Evolutionary conservation across 2,888 invertebrate species (phyloP), one percentile per base, ranked within the genome.

Genomic region (Synanthedon andrenaeformis): DNA sequence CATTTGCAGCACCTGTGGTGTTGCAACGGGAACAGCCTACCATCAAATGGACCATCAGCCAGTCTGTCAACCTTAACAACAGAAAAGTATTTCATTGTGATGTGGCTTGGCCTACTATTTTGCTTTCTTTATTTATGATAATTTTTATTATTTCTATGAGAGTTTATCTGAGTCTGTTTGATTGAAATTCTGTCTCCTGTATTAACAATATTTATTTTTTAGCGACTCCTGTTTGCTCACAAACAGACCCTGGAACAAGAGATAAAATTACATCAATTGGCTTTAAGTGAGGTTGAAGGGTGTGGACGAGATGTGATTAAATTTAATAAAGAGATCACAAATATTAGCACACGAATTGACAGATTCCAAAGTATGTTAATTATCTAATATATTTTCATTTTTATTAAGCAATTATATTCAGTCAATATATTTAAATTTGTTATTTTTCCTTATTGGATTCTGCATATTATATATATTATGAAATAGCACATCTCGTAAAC

Each of bases 231-330:
- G 51, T 89, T 90, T 52, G 91, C 92, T 0, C 91, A 93, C 61
- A 91, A 90, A 58, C 89, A 91, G 54, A 93, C 94, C 70, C 72
- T 92, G 55, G 90, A 92, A 57, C 89, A 90, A 52, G 93, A 94
- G 74, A 89, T 91, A 51, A 90, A 92, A 71, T 82, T 79, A 75
- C 91, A 78, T 59, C 89, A 81, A 69, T 66, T 81, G 57, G 82
- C 78, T 17, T 76, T 67, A 61, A 88, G 69, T 65, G 88, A 78
- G 66, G 83, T 80, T 1, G 87, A 86, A 3, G 67, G 80, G 13
- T 70, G 90, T 4, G 76, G 79, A 0, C 78, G 89, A 57, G 88
- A 89, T 55, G 66, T 84, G 11, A 60, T 73, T n/a, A 71, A 89
- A 48, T 79, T 83, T 51, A 75, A 79, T 52, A 89, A 89, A 56